Base-by-base conservation (phyloP, 2,113 vertebrate genomes). In the Malurus cyaneus region DNA sequence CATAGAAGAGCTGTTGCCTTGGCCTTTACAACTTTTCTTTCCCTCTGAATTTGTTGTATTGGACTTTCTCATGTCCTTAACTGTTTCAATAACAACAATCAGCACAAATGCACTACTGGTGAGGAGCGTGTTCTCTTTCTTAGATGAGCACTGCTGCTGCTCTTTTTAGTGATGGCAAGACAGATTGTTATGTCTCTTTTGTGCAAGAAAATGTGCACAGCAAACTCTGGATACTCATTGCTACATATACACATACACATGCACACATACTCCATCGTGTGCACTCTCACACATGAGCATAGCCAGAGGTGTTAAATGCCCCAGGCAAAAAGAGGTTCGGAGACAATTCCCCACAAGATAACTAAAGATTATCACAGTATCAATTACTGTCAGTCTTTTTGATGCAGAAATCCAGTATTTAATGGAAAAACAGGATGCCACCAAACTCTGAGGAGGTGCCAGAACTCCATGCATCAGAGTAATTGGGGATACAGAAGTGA, bases 21-120 rank as follows among this genome's bases (percentile, higher is more conserved):
- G 94, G 79, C 93, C 93, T 97, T 97, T 91, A 72, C 34, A 91
- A 84, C 49, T 65, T 93, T 95, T 81, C 56, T 56, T 88, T 92
- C 56, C 49, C 13, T 83, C 39, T 74, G 56, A 69, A 77, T 73
- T 88, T 88, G 41, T 86, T 90, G n/a, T 67, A 67, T 59, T 92
- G 76, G 60, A 74, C 76, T 86, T 93, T 60, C 64, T 54, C 67
- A n/a, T 96, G 47, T 72, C 60, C 81, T 87, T 94, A 93, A 94
- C 88, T 67, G n/a, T 67, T 80, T 70, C 70, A 82, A 84, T 92
- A 80, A 86, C 69, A 90, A 67, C 60, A 95, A 90, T 78, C 78
- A 88, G 50, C 44, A 72, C 70, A 89, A 86, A 92, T 66, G 36
- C 47, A 49, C 28, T 65, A 56, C 21, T 44, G 47, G 62, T 39